Percentiles rank a stretch among this genome's conserved stretches.
Conservation (phyloP, 2,113 vertebrate genomes). For the Peromyscus maniculatus region DNA sequence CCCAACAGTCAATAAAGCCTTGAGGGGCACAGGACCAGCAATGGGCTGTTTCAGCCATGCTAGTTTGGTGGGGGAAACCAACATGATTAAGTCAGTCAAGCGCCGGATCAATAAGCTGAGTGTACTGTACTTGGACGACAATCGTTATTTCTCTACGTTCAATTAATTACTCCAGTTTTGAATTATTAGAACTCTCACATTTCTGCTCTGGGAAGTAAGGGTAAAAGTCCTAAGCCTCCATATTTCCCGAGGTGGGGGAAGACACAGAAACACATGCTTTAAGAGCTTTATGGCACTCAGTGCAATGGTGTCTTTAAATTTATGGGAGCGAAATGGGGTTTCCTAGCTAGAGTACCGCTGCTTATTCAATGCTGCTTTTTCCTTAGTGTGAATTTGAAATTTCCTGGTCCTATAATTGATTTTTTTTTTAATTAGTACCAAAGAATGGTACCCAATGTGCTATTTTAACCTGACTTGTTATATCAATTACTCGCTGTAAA, state of each 20-base stretch:
- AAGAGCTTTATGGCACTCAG: not conserved
- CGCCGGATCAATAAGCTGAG: not conserved
- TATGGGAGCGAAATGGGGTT: not conserved
- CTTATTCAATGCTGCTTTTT: not conserved
- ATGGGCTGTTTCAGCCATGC: too few relatives aligned
- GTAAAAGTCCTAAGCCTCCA: not conserved
- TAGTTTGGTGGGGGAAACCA: not conserved
- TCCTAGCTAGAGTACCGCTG: not conserved
- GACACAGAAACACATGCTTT: not conserved
- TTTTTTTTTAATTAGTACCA: not conserved
- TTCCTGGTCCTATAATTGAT: not conserved
- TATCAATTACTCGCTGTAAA: not conserved
- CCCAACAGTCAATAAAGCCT: not conserved
- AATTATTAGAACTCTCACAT: not conserved
- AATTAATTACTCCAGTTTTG: not conserved
- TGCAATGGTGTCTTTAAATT: not conserved
- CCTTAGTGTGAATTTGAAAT: not conserved
- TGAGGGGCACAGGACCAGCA: accelerated
- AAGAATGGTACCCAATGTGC: not conserved
- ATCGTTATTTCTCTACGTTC: not conserved
- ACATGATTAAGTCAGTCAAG: not conserved
- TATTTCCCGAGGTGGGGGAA: not conserved
- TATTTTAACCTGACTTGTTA: not conserved
- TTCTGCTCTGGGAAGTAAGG: not conserved
- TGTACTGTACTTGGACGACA: not conserved